Evolutionary conservation across 2,113 vertebrate genomes (phyloP).

Genomic region (Rissa tridactyla): DNA sequence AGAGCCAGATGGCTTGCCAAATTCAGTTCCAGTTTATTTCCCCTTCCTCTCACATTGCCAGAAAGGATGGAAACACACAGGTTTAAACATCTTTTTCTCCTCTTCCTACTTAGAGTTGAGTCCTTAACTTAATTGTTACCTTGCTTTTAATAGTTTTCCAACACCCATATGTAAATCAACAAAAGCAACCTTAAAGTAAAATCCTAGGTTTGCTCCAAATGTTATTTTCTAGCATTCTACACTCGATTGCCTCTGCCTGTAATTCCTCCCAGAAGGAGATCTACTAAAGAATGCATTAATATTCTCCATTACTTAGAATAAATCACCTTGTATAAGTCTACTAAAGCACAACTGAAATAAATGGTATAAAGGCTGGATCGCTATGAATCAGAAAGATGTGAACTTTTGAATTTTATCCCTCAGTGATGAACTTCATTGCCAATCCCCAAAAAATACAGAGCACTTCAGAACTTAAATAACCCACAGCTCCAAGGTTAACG

Average conservation of each 20-base stretch:
- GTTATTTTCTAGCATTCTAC: background rate
- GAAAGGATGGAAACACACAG: background rate
- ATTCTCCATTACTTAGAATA: background rate
- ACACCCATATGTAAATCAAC: background rate
- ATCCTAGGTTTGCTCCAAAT: background rate
- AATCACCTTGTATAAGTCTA: background rate
- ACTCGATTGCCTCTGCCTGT: background rate
- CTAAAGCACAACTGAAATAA: background rate
- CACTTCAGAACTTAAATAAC: background rate
- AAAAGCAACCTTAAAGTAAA: background rate
- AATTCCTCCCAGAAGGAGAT: background rate
- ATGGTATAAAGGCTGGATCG: background rate
- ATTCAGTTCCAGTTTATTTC: background rate
- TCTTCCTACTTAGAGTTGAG: background rate
- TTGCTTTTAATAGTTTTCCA: background rate
- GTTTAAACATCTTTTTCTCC: background rate
- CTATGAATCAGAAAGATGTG: background rate
- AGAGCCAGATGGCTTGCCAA: background rate
- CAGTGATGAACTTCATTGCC: background rate
- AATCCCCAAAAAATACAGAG: background rate
- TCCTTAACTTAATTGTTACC: background rate
- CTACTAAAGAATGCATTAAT: background rate
- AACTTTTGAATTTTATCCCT: background rate
- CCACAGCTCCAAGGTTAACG: background rate
- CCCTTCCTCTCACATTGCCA: background rate